Percentiles rank a stretch among this genome's conserved stretches.
These are phyloP conservation scores for Fundulus diaphanus DNA, from an alignment of 2,797 vertebrate genomes.

Conservation along the genomic window DNA sequence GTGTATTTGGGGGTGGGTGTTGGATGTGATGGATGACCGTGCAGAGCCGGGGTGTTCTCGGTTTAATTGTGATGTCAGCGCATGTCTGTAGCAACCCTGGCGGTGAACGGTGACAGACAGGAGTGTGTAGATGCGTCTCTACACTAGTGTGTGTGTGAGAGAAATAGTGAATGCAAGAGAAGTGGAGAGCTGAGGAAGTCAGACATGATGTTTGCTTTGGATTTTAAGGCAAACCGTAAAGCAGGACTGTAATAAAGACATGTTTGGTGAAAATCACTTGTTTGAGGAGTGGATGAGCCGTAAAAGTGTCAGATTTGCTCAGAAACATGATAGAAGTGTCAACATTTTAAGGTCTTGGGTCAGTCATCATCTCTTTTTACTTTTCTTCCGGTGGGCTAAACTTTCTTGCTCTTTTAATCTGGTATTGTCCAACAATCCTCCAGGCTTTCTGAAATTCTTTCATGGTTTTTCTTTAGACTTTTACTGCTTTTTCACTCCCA, in stretches of 20 bases:
- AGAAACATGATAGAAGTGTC: slow-evolving; percentile 10
- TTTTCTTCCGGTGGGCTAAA: not conserved
- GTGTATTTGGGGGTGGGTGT: slow-evolving; percentile 27
- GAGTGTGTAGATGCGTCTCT: slow-evolving; percentile 31
- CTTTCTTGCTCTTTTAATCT: too few species aligned
- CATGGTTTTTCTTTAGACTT: too few species aligned
- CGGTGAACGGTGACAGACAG: slow-evolving; percentile 67
- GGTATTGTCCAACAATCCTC: too few species aligned
- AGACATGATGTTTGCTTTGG: slow-evolving; percentile 46
- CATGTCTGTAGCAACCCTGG: slow-evolving; percentile 64
- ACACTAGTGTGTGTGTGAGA: slow-evolving; percentile 11
- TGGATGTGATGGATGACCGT: slow-evolving; percentile 77
- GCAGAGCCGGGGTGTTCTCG: slow-evolving; percentile 50
- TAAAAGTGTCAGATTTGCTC: slow-evolving; percentile 46
- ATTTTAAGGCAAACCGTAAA: slow-evolving; percentile 20
- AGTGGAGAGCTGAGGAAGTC: slow-evolving; percentile 12
- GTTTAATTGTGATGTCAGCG: slow-evolving; percentile 79
- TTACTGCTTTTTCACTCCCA: too few species aligned
- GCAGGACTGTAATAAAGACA: slow-evolving; percentile 42
- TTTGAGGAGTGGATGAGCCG: slow-evolving; percentile 7
- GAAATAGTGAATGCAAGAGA: too few species aligned
- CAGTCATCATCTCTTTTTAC: not conserved
- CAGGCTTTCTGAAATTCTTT: too few species aligned
- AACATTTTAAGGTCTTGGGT: not conserved
- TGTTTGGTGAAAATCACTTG: slow-evolving; percentile 30